Percentiles rank a stretch among this genome's conserved stretches.
Evolutionary conservation across 1,140 invertebrate genomes (phyloP).

Genomic region (Brachionus sp.): DNA sequence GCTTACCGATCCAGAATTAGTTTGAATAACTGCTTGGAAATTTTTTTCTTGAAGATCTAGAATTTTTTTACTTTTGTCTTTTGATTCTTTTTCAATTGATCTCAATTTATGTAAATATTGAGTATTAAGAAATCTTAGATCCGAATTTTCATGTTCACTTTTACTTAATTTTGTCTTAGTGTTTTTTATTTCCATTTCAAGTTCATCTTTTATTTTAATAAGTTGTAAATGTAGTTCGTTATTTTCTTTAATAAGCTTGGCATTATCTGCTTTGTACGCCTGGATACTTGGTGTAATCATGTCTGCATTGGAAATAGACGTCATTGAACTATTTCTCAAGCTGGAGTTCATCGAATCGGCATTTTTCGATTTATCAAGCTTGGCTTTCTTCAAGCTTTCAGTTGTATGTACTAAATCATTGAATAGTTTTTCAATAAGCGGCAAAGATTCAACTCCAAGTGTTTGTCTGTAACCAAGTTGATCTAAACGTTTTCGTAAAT

Average conservation of each 20-base stretch:
- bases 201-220: slow-evolving; percentile 66
- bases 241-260: slow-evolving; percentile 60
- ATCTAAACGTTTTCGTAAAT: slow-evolving; percentile 66
- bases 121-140: slow-evolving; percentile 64
- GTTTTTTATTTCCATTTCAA: slow-evolving; percentile 63
- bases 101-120: slow-evolving; percentile 64
- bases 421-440: slow-evolving; percentile 71
- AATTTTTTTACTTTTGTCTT: slow-evolving; percentile 64
- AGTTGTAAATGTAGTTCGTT: slow-evolving; percentile 70
- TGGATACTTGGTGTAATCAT: slow-evolving; percentile 22
- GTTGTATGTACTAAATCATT: slow-evolving; percentile 74
- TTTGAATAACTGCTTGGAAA: slow-evolving; percentile 61
- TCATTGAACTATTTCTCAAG: background rate
- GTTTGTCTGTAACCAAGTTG: slow-evolving; percentile 71
- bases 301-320: background rate
- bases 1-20: slow-evolving; percentile 51
- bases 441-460: slow-evolving; percentile 69
- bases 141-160: slow-evolving; percentile 65
- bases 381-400: slow-evolving; percentile 72
- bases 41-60: slow-evolving; percentile 65
- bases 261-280: slow-evolving; percentile 55
- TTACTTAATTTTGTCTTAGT: slow-evolving; percentile 64
- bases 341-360: background rate
- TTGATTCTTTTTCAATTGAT: slow-evolving; percentile 62
- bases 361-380: slow-evolving; percentile 55